Evolutionary conservation across 2,888 invertebrate species (phyloP), one percentile per base, ranked within the genome.

Genomic region (Eueremaeus valkanovi): DNA sequence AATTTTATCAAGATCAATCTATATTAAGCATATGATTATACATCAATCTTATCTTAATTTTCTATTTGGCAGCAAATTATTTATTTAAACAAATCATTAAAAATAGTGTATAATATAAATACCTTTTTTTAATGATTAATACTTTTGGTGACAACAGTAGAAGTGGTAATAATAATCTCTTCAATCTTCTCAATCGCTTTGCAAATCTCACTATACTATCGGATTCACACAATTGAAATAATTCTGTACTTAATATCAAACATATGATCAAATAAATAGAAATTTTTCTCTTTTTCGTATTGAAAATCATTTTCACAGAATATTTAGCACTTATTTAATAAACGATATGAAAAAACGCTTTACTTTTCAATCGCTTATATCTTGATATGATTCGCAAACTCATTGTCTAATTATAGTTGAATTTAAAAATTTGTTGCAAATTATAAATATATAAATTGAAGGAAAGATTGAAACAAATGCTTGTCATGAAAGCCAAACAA

Each of bases 111-210:
- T n/a, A n/a, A n/a, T n/a, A n/a, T n/a, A n/a, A n/a, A n/a, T 51
- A 51, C 51, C 55, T 58, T 3, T 21, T 51, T 51, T 73, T 68
- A 11, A 74, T 74, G 29, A 74, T 36, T 5, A 74, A 21, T 24
- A 74, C 29, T 31, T 74, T 74, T 2, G 74, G 74, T 31, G 66
- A 66, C 66, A 74, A 63, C 31, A 74, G 63, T 42, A 74, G n/a
- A 24, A 74, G 42, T 40, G 74, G 74, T 27, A 74, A 66, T n/a
- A 63, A 68, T 68, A 74, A 13, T 74, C 68, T 74, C n/a, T 74
- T 74, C 24, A 68, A n/a, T n/a, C n/a, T n/a, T n/a, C n/a, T n/a
- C n/a, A n/a, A n/a, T n/a, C n/a, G n/a, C n/a, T n/a, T n/a, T n/a
- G n/a, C n/a, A n/a, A n/a, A n/a, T n/a, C n/a, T n/a, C n/a, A n/a